Base-by-base conservation (phyloP, 2,888 invertebrate species). In the Ptychoptera contaminata region DNA sequence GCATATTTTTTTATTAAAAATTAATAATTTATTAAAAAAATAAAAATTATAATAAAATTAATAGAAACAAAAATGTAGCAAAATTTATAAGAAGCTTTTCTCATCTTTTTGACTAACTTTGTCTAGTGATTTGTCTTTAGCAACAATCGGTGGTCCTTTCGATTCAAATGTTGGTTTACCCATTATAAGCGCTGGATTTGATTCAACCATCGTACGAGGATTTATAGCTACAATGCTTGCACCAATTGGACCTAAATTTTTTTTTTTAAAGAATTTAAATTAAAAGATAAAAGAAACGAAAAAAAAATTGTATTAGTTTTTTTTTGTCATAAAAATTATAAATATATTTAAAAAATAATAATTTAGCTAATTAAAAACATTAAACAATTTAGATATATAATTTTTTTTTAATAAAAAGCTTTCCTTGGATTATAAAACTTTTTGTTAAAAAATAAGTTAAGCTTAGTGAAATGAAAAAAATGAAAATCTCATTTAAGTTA, bases 221-320 rank as follows among this genome's bases (percentile, higher is more conserved):
- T 63, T 63, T 58, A 65, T 63, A 50, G 65, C 65, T 45, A 65
- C 62, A 50, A 65, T 66, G 54, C 65, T 64, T 51, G 65, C 65
- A 53, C 65, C 65, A 54, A 65, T 57, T 29, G 65, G 65, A 62
- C 65, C 65, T 65, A 52, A 50, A 54, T 48, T 41, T 16, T n/a
- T n/a, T n/a, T n/a, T n/a, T n/a, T n/a, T n/a, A n/a, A n/a, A n/a
- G n/a, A 34, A 23, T 16, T 42, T 16, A 12, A 14, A 37, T 15
- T 37, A 9, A 7, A 8, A 31, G 12, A 37, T 15, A 40, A 37
- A 34, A 30, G 35, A 23, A 38, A 32, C 10, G 34, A 38, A 30
- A 38, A 8, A 35, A 23, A 45, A 32, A 42, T 11, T 14, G 9
- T 37, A 37, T 16, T 37, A 37, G 15, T 1, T 14, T n/a, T n/a